phyloP scores from a whole-genome alignment of 35 echinoderm and acorn worm species.

The Eucidaris tribuloides region DNA sequence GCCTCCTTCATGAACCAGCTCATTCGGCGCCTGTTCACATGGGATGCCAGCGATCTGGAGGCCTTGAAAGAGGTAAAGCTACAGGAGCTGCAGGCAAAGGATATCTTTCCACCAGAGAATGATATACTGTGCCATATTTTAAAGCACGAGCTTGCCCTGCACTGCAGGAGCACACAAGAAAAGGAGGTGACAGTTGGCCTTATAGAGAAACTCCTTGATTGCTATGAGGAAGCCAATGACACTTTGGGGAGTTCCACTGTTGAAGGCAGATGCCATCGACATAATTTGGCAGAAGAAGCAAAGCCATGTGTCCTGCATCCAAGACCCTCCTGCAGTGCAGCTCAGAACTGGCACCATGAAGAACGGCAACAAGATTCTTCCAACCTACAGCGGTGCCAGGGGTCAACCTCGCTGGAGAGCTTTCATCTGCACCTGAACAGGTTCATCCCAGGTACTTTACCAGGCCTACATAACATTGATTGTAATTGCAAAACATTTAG shows the following conservation, averaged over 20 bases:
- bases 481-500: too few relatives aligned
- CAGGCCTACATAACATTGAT: neutral
- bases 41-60: conserved; percentile 19
- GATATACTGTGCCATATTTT: neutral
- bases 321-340: conserved; percentile 23
- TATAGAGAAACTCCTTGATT: conserved; percentile 19
- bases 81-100: neutral
- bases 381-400: conserved; percentile 29
- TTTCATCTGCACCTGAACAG: conserved; percentile 31
- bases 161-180: conserved; percentile 39
- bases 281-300: conserved; percentile 36
- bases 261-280: conserved; percentile 12
- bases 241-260: conserved; percentile 29
- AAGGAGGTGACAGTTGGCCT: neutral
- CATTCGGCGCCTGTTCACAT: conserved; percentile 32
- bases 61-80: conserved; percentile 24
- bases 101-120: neutral
- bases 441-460: conserved; percentile 11
- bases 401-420: conserved; percentile 46
- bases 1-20: conserved; percentile 9
- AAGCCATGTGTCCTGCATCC: conserved; percentile 37
- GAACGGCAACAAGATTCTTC: conserved; percentile 27
- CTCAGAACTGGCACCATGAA: neutral
- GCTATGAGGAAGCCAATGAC: neutral
- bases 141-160: neutral